Evolutionary conservation across 2,888 invertebrate species (phyloP).

Genomic region (Phengaris alcon): DNA sequence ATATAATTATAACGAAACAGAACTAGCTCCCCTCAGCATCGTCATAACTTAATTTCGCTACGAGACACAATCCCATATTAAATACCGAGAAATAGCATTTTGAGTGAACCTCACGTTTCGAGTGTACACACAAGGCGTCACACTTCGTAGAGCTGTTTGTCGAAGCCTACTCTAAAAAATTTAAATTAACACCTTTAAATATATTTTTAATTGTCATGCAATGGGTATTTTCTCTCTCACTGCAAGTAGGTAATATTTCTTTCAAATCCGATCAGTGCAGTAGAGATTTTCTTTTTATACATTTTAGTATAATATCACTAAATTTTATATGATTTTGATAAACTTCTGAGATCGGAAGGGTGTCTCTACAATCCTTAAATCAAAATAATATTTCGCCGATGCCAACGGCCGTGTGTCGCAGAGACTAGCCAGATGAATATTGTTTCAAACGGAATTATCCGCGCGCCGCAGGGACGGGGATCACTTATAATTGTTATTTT

Average conservation of each 20-base stretch:
- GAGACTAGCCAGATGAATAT: slow-evolving; percentile 75
- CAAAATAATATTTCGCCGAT: neutral
- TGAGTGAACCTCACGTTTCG: slow-evolving; percentile 62
- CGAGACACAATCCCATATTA: slow-evolving; percentile 69
- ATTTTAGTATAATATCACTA: too few species aligned
- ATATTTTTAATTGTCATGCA: too few species aligned
- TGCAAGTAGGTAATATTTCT: too few species aligned
- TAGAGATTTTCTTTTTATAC: too few species aligned
- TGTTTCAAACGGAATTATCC: slow-evolving; percentile 78
- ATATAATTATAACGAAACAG: slow-evolving; percentile 1
- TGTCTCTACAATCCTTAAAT: neutral
- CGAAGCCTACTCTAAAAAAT: too few species aligned
- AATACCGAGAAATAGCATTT: slow-evolving; percentile 68
- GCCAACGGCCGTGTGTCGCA: slow-evolving; percentile 46
- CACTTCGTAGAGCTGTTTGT: neutral
- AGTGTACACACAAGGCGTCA: slow-evolving; percentile 43
- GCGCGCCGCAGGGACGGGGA: slow-evolving; percentile 67
- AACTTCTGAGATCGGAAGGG: too few species aligned
- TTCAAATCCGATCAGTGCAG: too few species aligned
- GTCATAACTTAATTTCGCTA: slow-evolving; percentile 63
- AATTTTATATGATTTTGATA: too few species aligned
- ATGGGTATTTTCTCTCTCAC: too few species aligned
- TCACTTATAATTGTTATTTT: slow-evolving; percentile 81
- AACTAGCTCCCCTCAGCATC: slow-evolving; percentile 39
- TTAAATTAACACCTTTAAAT: too few species aligned